Base-by-base conservation (phyloP, 2,888 invertebrate species). In the Cryptocephalus moraei region DNA sequence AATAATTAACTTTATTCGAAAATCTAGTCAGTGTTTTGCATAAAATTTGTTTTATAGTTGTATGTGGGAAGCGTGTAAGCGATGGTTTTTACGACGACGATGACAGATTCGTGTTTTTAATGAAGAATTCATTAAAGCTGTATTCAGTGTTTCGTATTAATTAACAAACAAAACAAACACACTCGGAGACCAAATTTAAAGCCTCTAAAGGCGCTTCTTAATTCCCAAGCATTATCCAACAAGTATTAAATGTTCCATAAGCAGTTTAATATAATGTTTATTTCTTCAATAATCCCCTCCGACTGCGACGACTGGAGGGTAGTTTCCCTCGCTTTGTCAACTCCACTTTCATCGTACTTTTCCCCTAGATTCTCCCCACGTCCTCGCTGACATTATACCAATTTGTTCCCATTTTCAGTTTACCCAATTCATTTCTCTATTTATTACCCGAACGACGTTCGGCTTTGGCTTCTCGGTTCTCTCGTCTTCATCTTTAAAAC, bases 401-500 rank as follows among this genome's bases (percentile, higher is more conserved):
- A 60, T 60, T 60, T 60, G 60, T 59, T 58, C 59, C 59, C 59
- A 55, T 58, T 60, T 58, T 56, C 60, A 59, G 59, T 58, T 22
- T 59, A 57, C 55, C 56, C 57, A 59, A 60, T 60, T 59, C 58
- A 60, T 60, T 59, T 58, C 56, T 57, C 56, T 59, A 59, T 60
- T 60, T 59, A 60, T 58, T 55, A 55, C 57, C 55, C 46, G 33
- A 54, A 49, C 52, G 47, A 50, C 53, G 50, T 50, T 44, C 47
- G 51, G 45, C 48, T 47, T 49, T 49, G 50, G 22, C 22, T 22
- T 22, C 22, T 22, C 22, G 22, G 22, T 22, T 22, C 22, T 55
- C 50, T 52, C 47, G 56, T 50, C 51, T 51, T 49, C 51, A 46
- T 53, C 51, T 51, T 44, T 22, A 22, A 22, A 44, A 45, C 51